These are phyloP conservation scores for Drosophila niveifrons DNA, from an alignment of 2,888 invertebrate species.

Conservation along the genomic window DNA sequence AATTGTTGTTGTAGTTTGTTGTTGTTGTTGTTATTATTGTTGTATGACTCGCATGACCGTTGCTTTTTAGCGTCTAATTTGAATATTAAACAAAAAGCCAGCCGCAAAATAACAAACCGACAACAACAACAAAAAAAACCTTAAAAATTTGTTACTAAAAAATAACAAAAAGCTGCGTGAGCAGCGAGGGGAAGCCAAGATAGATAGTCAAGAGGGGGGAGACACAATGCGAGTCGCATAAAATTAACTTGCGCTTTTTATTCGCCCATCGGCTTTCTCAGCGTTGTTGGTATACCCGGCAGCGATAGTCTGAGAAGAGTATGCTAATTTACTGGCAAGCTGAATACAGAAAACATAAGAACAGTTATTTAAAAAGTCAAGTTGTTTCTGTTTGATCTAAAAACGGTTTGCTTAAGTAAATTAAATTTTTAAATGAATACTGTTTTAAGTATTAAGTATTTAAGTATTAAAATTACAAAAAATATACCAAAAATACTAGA, in stretches of 20 bases:
- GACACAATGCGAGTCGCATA: slow-evolving; percentile 46
- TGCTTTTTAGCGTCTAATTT: slow-evolving; percentile 50
- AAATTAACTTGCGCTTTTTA: slow-evolving; percentile 65
- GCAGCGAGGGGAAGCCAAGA: not conserved
- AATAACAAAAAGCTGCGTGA: slow-evolving; percentile 9
- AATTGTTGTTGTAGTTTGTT: slow-evolving; percentile 37
- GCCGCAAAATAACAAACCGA: slow-evolving; percentile 9
- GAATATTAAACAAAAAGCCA: slow-evolving; percentile 53
- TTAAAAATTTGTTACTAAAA: slow-evolving; percentile 27
- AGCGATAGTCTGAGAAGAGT: not conserved
- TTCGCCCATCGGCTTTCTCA: slow-evolving; percentile 55
- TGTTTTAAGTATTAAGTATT: too few relatives aligned
- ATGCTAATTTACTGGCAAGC: not conserved
- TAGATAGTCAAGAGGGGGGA: not conserved
- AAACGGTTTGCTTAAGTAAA: too few relatives aligned
- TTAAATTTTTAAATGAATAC: too few relatives aligned
- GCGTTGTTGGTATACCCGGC: not conserved
- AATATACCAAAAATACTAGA: too few relatives aligned
- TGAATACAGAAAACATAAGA: not conserved
- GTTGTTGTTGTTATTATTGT: slow-evolving; percentile 17
- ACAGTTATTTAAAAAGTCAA: too few relatives aligned
- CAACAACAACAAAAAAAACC: slow-evolving; percentile 14
- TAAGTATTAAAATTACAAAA: too few relatives aligned
- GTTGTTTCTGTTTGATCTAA: too few relatives aligned
- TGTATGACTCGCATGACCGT: slow-evolving; percentile 27